Evolutionary conservation across 2,113 vertebrate species (phyloP), one percentile per base, ranked within the genome.

Genomic region (Cyprinus carpio): DNA sequence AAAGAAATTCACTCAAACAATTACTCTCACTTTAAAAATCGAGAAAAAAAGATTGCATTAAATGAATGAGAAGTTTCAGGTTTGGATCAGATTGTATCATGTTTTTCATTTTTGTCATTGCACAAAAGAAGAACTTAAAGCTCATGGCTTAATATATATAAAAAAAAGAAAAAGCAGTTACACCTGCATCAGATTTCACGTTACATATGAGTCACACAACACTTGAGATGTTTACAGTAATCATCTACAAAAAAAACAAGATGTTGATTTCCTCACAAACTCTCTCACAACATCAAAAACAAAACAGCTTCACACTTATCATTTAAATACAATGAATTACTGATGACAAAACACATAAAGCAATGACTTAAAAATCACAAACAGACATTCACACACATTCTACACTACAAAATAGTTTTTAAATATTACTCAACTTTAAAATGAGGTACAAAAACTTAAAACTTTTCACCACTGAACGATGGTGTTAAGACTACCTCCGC

Each of bases 161-260:
- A 81, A 46, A 6, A 51, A 67, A 65, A 12, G 16, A 65, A 34
- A 37, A 23, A 34, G 34, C 0, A 2, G 18, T 11, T 18, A 64
- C 16, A 54, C 37, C 58, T 65, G 78, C 37, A 80, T 80, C n/a
- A 20, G n/a, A 46, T 81, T 65, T 81, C 78, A 46, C 56, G 78
- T 64, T 76, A 72, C 58, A n/a, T 60, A 58, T 1, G 54, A 40
- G 4, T 23, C 58, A 51, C 82, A 76, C 29, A 51, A 43, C 37
- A 75, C 31, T 75, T 74, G 37, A 74, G 34, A 83, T 75, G 31
- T 43, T 74, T 75, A 84, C n/a, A 75, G 82, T 58, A 29, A 27
- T 85, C 13, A 77, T 77, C 40, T n/a, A 56, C 34, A 71, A 69
- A 25, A 67, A n/a, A 58, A 7, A n/a, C 6, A 3, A 75, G n/a